Evolutionary conservation across 2,888 invertebrate genomes (phyloP).

Genomic region (Empis livida): DNA sequence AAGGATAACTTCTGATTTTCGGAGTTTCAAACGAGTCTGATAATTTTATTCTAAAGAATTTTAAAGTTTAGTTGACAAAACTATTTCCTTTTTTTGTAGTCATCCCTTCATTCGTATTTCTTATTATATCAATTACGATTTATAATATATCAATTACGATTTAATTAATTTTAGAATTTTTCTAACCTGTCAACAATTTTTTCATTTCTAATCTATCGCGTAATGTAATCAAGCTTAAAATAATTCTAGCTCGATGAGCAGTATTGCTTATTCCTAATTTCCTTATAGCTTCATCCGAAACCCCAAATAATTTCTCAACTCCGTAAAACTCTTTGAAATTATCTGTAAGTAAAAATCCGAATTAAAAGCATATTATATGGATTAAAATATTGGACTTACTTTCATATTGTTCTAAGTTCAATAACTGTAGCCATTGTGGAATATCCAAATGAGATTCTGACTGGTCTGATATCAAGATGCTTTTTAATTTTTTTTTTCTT

Average conservation of each 20-base stretch:
- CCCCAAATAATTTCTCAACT: slow-evolving; percentile 44
- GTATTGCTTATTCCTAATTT: slow-evolving; percentile 48
- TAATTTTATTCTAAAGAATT: no score
- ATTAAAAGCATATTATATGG: not conserved
- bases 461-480: slow-evolving; percentile 24
- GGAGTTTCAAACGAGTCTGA: no score
- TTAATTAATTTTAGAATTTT: no score
- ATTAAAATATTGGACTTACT: not conserved
- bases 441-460: slow-evolving; percentile 28
- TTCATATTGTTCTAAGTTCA: slow-evolving; percentile 18
- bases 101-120: no score
- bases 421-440: slow-evolving; percentile 42
- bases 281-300: slow-evolving; percentile 45
- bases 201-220: slow-evolving; percentile 42
- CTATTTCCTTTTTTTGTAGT: no score
- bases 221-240: slow-evolving; percentile 49
- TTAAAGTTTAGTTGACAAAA: no score
- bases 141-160: no score
- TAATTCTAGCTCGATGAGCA: slow-evolving; percentile 49
- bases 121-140: no score
- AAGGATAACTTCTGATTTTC: no score
- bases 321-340: slow-evolving; percentile 40
- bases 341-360: slow-evolving; percentile 9
- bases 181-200: slow-evolving; percentile 12
- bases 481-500: slow-evolving; percentile 21